phyloP scores from a whole-genome alignment of 2,888 invertebrate species.

The Sminthurinus aureus region DNA sequence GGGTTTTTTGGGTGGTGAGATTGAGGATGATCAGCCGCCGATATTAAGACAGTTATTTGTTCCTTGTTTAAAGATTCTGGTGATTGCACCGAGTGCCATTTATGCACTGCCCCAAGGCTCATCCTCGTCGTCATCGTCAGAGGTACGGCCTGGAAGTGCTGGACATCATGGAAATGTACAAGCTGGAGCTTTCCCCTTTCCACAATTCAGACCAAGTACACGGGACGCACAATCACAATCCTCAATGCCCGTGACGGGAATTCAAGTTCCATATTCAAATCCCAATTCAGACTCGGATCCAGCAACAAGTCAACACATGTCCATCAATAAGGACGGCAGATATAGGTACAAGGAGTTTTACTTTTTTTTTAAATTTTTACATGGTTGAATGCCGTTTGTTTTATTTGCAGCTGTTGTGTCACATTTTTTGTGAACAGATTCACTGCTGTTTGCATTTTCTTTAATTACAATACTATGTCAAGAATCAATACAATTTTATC shows the following conservation, averaged over 20 bases:
- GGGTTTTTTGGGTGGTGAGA: slow-evolving; percentile 5
- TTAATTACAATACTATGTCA: too few relatives aligned
- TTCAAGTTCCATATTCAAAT: not conserved
- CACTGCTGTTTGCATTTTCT: too few relatives aligned
- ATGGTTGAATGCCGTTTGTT: too few relatives aligned
- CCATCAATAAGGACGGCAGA: slow-evolving; percentile 49
- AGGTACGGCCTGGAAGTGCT: slow-evolving; percentile 11
- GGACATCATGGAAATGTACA: slow-evolving; percentile 29
- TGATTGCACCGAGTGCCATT: slow-evolving; percentile 23
- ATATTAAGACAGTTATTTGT: slow-evolving; percentile 23
- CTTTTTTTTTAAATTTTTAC: too few relatives aligned
- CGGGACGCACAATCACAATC: not conserved
- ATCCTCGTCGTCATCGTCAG: not conserved
- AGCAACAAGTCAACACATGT: slow-evolving; percentile 44
- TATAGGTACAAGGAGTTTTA: slow-evolving; percentile 43
- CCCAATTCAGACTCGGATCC: not conserved
- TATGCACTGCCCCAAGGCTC: not conserved
- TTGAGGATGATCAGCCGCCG: slow-evolving; percentile 10
- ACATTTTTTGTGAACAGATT: too few relatives aligned
- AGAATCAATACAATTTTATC: too few relatives aligned
- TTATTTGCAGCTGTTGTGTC: too few relatives aligned
- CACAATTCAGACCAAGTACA: not conserved
- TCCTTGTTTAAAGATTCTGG: slow-evolving; percentile 29
- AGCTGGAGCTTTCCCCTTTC: slow-evolving; percentile 24
- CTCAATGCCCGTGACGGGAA: not conserved